Conservation (phyloP, 2,797 vertebrate species). For the Pseudomugil gertrudae region DNA sequence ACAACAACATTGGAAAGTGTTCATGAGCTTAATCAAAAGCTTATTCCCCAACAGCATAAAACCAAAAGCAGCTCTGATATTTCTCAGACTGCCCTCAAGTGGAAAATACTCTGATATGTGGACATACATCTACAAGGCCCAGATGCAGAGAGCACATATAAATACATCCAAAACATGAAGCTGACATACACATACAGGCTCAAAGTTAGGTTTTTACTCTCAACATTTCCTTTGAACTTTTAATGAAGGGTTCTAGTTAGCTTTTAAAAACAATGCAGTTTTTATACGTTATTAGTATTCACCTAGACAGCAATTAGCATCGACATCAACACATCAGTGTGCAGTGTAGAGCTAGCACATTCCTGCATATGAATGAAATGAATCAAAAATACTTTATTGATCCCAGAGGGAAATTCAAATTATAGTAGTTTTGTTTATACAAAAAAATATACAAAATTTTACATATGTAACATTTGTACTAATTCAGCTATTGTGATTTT, state of each 20-base stretch:
- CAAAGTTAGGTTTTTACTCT: background rate
- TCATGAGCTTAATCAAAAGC: background rate
- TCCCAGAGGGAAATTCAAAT: too few relatives aligned
- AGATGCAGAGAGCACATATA: background rate
- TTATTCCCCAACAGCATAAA: too few relatives aligned
- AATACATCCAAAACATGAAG: background rate
- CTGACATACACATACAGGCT: background rate
- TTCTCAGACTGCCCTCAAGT: background rate
- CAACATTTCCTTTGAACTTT: background rate
- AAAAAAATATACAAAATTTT: too few relatives aligned
- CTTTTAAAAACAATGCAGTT: background rate
- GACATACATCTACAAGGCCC: background rate
- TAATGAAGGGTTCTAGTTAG: background rate
- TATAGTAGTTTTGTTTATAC: too few relatives aligned
- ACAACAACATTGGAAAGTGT: background rate
- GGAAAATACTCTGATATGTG: background rate
- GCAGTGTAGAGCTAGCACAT: background rate
- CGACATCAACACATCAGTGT: background rate
- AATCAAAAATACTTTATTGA: too few relatives aligned
- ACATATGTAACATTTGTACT: constrained; percentile 4
- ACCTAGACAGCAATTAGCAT: background rate
- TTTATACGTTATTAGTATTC: background rate
- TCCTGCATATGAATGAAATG: too few relatives aligned
- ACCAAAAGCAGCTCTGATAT: background rate
- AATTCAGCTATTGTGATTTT: background rate